Conservation (phyloP, 2,113 vertebrate genomes). For the Sinocyclocheilus anshuiensis region DNA sequence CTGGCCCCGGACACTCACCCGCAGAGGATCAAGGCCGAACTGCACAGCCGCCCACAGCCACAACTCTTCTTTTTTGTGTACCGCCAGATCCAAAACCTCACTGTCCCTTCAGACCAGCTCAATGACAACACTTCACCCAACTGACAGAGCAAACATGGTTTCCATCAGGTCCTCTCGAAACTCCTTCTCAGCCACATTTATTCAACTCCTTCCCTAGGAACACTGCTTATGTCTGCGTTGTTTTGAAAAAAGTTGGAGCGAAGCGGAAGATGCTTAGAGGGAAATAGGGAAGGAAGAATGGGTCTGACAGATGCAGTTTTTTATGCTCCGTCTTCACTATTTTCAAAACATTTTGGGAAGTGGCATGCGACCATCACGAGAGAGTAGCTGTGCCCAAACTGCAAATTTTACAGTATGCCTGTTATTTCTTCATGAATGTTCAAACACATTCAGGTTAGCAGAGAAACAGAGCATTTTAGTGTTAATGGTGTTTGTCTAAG, state of each 20-base stretch:
- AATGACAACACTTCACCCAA: conserved; percentile 34
- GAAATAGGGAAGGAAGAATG: conserved; percentile 62
- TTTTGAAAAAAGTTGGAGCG: conserved; percentile 41
- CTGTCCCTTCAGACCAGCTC: conserved; percentile 12
- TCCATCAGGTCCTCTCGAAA: conserved; percentile 10
- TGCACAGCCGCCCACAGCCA: conserved; percentile 84
- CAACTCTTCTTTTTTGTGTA: conserved; percentile 90
- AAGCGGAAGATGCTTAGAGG: conserved; percentile 50
- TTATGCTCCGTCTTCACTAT: conserved; percentile 46
- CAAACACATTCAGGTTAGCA: not conserved
- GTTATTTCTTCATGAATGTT: not conserved
- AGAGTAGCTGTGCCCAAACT: conserved; percentile 25
- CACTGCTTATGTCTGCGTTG: conserved; percentile 24
- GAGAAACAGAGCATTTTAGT: not conserved
- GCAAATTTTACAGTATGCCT: conserved; percentile 27
- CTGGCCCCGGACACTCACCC: conserved; percentile 92
- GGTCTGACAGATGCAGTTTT: conserved; percentile 56
- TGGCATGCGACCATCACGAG: conserved; percentile 47
- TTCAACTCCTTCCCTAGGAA: conserved; percentile 44
- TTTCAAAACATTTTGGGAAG: conserved; percentile 40
- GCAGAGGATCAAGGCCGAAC: conserved; percentile 92
- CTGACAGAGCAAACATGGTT: conserved; percentile 39
- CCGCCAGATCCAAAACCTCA: conserved; percentile 76
- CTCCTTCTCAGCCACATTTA: conserved; percentile 26
- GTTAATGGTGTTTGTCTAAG: not conserved